phyloP scores from a whole-genome alignment of 2,888 invertebrate genomes.

The Poecilus cupreus region DNA sequence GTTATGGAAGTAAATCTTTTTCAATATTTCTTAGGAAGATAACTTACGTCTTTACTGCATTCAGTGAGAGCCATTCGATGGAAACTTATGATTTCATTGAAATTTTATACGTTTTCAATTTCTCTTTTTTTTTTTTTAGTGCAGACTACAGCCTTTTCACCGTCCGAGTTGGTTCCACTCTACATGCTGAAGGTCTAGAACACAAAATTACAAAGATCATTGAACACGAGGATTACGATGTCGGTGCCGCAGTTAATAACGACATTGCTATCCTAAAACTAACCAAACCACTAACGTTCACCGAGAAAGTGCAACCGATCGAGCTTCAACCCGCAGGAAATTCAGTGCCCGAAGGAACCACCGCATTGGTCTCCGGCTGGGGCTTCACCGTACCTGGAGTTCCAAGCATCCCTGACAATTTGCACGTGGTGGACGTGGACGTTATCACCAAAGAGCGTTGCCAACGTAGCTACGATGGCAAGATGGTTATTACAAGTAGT shows the following conservation, averaged over 20 bases:
- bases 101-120: too few species aligned
- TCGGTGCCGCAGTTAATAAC: not conserved
- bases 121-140: not conserved
- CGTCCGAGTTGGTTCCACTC: not conserved
- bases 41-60: too few species aligned
- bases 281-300: not conserved
- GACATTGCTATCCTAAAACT: too few species aligned
- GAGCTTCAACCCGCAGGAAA: not conserved
- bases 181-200: not conserved
- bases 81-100: too few species aligned
- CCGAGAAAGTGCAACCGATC: not conserved
- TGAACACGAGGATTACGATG: not conserved
- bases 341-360: not conserved
- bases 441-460: too few species aligned
- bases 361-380: constrained; percentile 13
- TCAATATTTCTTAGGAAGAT: too few species aligned
- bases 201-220: not conserved
- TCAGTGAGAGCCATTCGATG: too few species aligned
- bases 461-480: not conserved
- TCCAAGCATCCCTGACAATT: not conserved
- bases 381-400: not conserved
- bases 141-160: not conserved
- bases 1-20: too few species aligned
- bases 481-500: not conserved
- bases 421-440: not conserved